phyloP scores from a whole-genome alignment of 2,797 vertebrate genomes.

The Anguilla megastoma region DNA sequence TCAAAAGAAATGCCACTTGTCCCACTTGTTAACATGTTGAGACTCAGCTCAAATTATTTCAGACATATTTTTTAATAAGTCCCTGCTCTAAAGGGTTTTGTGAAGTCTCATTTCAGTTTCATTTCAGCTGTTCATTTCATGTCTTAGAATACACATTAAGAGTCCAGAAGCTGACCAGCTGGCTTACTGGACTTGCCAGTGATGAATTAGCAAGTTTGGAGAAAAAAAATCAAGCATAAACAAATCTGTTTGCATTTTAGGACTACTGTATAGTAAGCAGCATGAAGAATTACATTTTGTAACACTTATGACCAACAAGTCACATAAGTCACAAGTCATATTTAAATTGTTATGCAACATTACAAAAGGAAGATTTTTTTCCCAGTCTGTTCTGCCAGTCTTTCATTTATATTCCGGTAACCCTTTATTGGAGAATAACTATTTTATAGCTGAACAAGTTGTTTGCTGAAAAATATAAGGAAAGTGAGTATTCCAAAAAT shows the following conservation, averaged over 20 bases:
- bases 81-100: constrained; percentile 29
- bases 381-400: background rate
- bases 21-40: constrained; percentile 5
- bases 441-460: background rate
- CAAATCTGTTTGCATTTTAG: background rate
- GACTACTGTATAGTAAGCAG: constrained; percentile 8
- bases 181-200: background rate
- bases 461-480: constrained; percentile 3
- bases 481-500: constrained; percentile 3
- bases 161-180: background rate
- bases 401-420: background rate
- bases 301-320: background rate
- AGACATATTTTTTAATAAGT: constrained; percentile 13
- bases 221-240: background rate
- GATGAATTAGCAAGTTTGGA: background rate
- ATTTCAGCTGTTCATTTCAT: constrained; percentile 21
- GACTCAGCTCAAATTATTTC: constrained; percentile 1
- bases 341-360: background rate
- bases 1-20: background rate
- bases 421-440: background rate
- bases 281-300: constrained; percentile 20
- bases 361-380: background rate
- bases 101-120: constrained; percentile 16
- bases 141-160: background rate
- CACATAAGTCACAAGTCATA: background rate